Base-by-base conservation (phyloP, 2,113 vertebrate genomes). In the Hippocampus zosterae region DNA sequence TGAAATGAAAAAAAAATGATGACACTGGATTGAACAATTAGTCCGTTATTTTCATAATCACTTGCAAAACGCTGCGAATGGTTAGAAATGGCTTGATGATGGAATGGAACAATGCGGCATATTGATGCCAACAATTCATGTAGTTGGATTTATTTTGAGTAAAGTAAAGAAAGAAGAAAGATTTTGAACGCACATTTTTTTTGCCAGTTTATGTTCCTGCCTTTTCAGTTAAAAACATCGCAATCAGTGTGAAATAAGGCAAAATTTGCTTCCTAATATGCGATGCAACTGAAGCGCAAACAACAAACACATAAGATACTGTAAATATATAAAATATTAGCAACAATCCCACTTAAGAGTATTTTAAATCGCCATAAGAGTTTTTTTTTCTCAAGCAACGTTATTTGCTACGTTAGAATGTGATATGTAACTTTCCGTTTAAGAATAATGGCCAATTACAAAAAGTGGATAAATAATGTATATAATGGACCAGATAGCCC, bases 381-480 rank as follows among this genome's bases (percentile, higher is more conserved):
- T 25, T 37, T 41, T 65, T n/a, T 46, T 65, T 44, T 46, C 16
- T 41, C 37, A 44, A 65, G 8, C 33, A 41, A 40, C 16, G 10
- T 62, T 9, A 62, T 64, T 64, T 64, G 40, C 61, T 19, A 42
- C 21, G 10, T 3, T 7, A 64, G 61, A 8, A 64, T 44, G 40
- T 25, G n/a, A 41, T 41, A 40, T n/a, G 41, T 25, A 25, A 65
- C n/a, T 13, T 13, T 41, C 7, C 42, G 8, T 46, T 44, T 16
- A 44, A 64, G 13, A 65, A 27, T n/a, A 5, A 42, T n/a, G n/a
- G 41, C 5, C n/a, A 25, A 8, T 27, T 46, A 27, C 5, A 42
- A 64, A 65, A 46, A 65, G 13, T 46, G 42, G 42, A 65, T 40
- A 60, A 72, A 73, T 33, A 76, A 64, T 78, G 67, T 57, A 41